Base-by-base conservation (phyloP, 2,113 vertebrate species). In the Trogon melanurus region DNA sequence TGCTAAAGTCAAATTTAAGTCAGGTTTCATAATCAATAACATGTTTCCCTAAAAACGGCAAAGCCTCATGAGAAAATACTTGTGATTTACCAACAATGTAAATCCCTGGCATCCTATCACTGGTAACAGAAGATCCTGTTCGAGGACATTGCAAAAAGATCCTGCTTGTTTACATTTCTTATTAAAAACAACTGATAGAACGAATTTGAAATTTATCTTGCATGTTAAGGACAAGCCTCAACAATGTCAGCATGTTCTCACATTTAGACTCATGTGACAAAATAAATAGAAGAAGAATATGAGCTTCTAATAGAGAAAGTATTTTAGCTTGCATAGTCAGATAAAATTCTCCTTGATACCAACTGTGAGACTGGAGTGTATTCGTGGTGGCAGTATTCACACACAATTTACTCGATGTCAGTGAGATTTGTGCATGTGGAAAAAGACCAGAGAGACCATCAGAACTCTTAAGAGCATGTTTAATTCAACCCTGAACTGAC, bases 141-240 rank as follows among this genome's bases (percentile, higher is more conserved):
- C 66, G 18, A 56, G 88, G 83, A 86, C 85, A 36, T 54, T 73
- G 65, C 94, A 93, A 78, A 94, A 84, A 25, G 70, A 88, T 79
- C 79, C 79, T 45, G 38, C 56, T 87, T 96, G 95, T 97, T 98
- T 97, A 94, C 81, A 97, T 93, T 97, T 97, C 95, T 79, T 41
- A 61, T 82, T 79, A 76, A 78, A 95, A 96, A 88, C 89, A 97
- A 96, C 91, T 51, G 30, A 97, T 95, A 92, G 88, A 92, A 76
- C 2, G 15, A 94, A 90, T 97, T 88, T 91, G 83, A 92, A 93
- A 94, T 98, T 92, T 98, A 98, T 98, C 97, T 97, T 74, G 51
- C 38, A 30, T 51, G 34, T 79, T 95, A 91, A 96, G 80, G 82
- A 85, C 74, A 83, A 94, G 83, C 51, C 79, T 88, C n/a, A 57